Evolutionary conservation across 2,888 invertebrate genomes (phyloP), one percentile per base, ranked within the genome.

Genomic region (Hipparchia sbordonii): DNA sequence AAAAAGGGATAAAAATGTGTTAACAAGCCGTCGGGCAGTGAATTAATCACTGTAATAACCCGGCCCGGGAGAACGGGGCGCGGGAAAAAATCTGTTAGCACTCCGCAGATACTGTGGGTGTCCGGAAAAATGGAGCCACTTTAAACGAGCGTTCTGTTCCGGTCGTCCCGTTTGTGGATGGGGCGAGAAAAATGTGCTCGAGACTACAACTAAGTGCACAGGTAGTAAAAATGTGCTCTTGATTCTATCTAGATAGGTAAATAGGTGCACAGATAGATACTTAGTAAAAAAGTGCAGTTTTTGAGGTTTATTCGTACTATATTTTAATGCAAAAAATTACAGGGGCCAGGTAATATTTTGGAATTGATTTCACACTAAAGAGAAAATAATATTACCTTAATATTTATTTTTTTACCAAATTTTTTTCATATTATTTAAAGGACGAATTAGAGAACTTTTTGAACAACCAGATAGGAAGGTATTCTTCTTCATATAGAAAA

Each of bases 11-110:
- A 83, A 81, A 82, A 81, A 79, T 75, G 76, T 76, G 81, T 78
- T 81, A 82, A 81, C 81, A 79, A 75, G 74, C 77, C 74, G 73
- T 67, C 77, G 78, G 75, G 79, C 82, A 85, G 80, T 85, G 85
- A 85, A 87, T 87, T 87, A 87, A 87, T 87, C 86, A 84, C 82
- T 77, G 80, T 82, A 82, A 84, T 85, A 83, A 80, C 80, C 81
- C 78, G 78, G 74, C 70, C 72, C 79, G 81, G 84, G 82, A 78
- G 72, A 68, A 71, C 79, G 81, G 84, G 83, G 72, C 71, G 61
- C 84, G 83, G 84, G 78, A 84, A 86, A 89, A 89, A 90, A 89
- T 88, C 88, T 89, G 89, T 88, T 89, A 85, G 83, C 86, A 80
- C 76, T 76, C 86, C 82, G 74, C 82, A 80, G 75, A 77, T 71